Evolutionary conservation across 2,888 invertebrate species (phyloP).

Genomic region (Erebia palarica): DNA sequence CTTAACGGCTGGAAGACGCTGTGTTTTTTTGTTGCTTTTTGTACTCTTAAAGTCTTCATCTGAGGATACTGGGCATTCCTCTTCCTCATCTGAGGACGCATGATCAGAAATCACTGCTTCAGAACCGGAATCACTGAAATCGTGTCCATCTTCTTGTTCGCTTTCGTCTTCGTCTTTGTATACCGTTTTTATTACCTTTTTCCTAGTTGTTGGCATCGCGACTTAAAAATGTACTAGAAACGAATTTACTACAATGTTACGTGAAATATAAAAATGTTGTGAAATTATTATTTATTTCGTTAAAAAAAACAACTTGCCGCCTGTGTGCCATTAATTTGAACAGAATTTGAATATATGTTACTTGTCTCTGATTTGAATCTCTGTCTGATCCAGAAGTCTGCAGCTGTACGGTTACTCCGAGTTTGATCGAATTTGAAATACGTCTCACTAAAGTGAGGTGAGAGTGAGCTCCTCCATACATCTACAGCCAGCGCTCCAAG

Average conservation of each 20-base stretch:
- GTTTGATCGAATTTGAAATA: too few relatives aligned
- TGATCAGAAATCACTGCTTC: conserved; percentile 70
- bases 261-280: not conserved
- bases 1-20: conserved; percentile 38
- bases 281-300: not conserved
- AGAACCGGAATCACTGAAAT: conserved; percentile 79
- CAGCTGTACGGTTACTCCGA: too few relatives aligned
- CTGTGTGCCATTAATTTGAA: too few relatives aligned
- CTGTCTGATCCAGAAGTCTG: too few relatives aligned
- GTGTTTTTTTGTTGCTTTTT: conserved; percentile 38
- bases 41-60: conserved; percentile 59
- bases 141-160: conserved; percentile 61
- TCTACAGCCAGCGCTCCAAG: too few relatives aligned
- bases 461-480: too few relatives aligned
- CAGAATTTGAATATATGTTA: too few relatives aligned
- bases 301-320: not conserved
- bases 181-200: conserved; percentile 70
- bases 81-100: conserved; percentile 63
- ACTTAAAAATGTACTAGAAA: not conserved
- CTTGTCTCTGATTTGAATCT: too few relatives aligned
- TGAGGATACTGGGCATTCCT: conserved; percentile 52
- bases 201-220: conserved; percentile 68
- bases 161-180: conserved; percentile 71
- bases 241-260: not conserved
- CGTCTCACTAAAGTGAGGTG: too few relatives aligned